Conservation (phyloP, 2,797 vertebrate genomes). For the Hoplostethus mediterraneus region DNA sequence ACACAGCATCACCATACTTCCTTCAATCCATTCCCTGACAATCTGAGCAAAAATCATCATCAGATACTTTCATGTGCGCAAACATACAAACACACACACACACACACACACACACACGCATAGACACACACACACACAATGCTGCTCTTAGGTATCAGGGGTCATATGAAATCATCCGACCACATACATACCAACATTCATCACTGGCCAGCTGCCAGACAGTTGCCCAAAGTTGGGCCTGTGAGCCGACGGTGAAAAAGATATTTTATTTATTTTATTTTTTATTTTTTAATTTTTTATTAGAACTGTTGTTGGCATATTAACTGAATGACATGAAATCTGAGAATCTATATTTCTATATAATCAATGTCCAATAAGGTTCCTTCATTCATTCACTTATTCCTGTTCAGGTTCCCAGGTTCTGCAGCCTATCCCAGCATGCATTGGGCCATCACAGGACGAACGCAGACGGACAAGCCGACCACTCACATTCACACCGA, state of each 20-base stretch:
- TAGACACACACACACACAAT: not conserved
- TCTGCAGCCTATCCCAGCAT: too few relatives aligned
- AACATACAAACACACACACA: not conserved
- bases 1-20: not conserved
- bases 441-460: too few relatives aligned
- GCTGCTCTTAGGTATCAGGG: conserved; percentile 3
- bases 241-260: not conserved
- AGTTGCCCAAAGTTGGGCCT: not conserved
- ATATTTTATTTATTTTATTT: too few relatives aligned
- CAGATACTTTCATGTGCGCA: not conserved
- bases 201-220: not conserved
- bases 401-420: too few relatives aligned
- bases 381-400: too few relatives aligned
- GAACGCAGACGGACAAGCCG: too few relatives aligned
- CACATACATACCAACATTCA: not conserved
- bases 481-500: too few relatives aligned
- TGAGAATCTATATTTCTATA: too few relatives aligned
- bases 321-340: too few relatives aligned
- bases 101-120: not conserved
- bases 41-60: not conserved
- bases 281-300: too few relatives aligned
- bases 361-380: too few relatives aligned
- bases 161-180: conserved; percentile 16
- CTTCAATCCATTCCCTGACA: not conserved
- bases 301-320: too few relatives aligned